These are phyloP conservation scores for Dicrostonyx torquatus DNA, from an alignment of 2,797 vertebrate genomes.

Conservation along the genomic window DNA sequence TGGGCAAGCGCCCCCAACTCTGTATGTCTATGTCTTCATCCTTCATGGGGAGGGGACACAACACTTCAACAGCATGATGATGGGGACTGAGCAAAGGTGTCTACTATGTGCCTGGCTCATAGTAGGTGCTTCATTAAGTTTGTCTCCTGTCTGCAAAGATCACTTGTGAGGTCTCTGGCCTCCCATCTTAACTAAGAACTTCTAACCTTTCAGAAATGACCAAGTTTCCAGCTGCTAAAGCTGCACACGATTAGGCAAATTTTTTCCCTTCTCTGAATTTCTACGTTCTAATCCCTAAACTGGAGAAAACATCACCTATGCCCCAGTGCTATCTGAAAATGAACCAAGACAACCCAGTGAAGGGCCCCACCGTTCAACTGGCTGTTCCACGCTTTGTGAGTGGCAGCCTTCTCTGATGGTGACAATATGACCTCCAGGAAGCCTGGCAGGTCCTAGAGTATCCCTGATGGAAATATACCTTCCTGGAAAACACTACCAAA, in stretches of 20 bases:
- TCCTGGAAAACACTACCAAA: not conserved
- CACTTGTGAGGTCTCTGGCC: not conserved
- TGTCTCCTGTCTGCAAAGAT: not conserved
- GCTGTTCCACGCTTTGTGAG: fast-evolving
- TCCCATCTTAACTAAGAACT: not conserved
- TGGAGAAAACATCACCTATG: not conserved
- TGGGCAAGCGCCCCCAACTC: not conserved
- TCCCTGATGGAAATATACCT: fast-evolving
- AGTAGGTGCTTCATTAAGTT: not conserved
- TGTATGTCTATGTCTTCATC: not conserved
- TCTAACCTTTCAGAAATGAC: not conserved
- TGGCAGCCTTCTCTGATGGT: not conserved
- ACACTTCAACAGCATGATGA: not conserved
- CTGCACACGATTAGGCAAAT: not conserved
- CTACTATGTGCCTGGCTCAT: not conserved
- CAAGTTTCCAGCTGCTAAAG: not conserved
- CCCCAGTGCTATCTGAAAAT: not conserved
- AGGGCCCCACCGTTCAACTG: fast-evolving
- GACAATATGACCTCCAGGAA: not conserved
- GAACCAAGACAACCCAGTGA: not conserved
- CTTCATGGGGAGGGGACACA: no score
- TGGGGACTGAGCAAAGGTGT: not conserved
- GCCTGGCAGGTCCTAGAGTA: fast-evolving
- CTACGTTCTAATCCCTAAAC: constrained; percentile 10
- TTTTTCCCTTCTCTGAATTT: not conserved